Percentiles rank a stretch among this genome's conserved stretches.
phyloP scores from a whole-genome alignment of 2,888 invertebrate species.

The Oeneis ivallda region DNA sequence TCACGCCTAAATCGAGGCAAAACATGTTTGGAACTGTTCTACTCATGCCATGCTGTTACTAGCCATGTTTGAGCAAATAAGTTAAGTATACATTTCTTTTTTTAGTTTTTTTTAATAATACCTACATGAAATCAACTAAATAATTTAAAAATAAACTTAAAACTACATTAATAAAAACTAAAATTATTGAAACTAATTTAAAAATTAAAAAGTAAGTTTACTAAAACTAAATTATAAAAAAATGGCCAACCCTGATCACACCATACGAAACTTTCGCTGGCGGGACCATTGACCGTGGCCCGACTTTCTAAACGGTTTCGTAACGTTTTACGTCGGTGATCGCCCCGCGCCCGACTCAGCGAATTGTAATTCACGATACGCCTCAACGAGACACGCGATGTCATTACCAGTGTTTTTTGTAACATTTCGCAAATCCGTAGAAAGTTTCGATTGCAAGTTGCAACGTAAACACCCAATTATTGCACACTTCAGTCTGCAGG shows the following conservation, averaged over 20 bases:
- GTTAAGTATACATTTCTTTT: no score
- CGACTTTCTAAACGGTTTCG: conserved; percentile 79
- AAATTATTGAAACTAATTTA: no score
- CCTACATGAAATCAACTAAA: no score
- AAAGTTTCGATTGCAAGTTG: conserved; percentile 52
- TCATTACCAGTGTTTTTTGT: conserved; percentile 63
- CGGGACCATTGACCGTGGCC: conserved; percentile 77
- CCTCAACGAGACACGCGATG: conserved; percentile 70
- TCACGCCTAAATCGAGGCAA: no score
- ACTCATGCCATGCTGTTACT: no score
- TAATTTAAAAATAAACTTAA: no score
- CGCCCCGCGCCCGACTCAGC: conserved; percentile 51
- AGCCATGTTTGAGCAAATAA: no score
- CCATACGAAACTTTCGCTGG: conserved; percentile 70
- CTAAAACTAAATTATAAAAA: no score
- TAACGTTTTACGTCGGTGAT: conserved; percentile 64
- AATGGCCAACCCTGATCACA: conserved; percentile 49
- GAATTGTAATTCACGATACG: conserved; percentile 75
- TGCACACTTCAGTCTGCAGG: not conserved
- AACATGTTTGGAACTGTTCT: no score
- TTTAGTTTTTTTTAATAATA: no score
- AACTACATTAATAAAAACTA: no score
- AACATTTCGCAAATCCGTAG: conserved; percentile 67
- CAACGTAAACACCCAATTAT: not conserved
- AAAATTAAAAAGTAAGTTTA: no score